Percentiles rank a stretch among this genome's conserved stretches.
Evolutionary conservation across 2,113 vertebrate species (phyloP).

Genomic region (Brachyhypopomus occidentalis): DNA sequence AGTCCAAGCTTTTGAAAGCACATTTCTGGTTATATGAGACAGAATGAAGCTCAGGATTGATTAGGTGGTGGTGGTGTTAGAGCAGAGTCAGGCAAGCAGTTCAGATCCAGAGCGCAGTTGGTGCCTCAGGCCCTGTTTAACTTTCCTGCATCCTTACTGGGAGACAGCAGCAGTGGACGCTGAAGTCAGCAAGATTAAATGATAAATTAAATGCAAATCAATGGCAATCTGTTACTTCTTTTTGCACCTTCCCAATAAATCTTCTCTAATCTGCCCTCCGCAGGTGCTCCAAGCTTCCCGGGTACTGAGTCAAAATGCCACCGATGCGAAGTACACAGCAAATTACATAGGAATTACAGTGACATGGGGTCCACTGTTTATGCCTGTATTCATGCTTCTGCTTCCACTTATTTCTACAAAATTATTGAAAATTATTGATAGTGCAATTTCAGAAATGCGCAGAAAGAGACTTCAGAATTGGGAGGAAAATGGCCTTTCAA

Average conservation of each 20-base stretch:
- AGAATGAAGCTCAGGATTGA: neutral
- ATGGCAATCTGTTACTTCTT: constrained; percentile 49
- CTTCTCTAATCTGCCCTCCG: constrained; percentile 47
- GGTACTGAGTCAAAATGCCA: constrained; percentile 27
- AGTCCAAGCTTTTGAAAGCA: neutral
- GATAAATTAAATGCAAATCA: constrained; percentile 54
- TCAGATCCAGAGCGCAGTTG: constrained; percentile 13
- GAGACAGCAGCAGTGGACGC: constrained; percentile 15
- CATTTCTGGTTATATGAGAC: neutral
- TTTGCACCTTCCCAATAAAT: constrained; percentile 38
- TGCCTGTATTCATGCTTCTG: neutral
- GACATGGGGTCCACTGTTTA: constrained; percentile 14
- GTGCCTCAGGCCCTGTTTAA: neutral
- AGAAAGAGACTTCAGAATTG: neutral
- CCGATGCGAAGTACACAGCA: constrained; percentile 36
- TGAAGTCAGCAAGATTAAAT: constrained; percentile 52
- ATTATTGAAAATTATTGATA: neutral
- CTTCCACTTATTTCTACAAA: neutral
- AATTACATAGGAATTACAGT: constrained; percentile 30
- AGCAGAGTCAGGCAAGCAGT: neutral
- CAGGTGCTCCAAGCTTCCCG: constrained; percentile 41
- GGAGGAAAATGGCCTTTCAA: neutral
- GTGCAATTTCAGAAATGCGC: neutral
- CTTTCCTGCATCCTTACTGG: neutral
- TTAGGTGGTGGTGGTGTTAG: neutral